Percentiles rank a stretch among this genome's conserved stretches.
phyloP scores from a whole-genome alignment of 2,797 vertebrate species.

The Argya squamiceps region DNA sequence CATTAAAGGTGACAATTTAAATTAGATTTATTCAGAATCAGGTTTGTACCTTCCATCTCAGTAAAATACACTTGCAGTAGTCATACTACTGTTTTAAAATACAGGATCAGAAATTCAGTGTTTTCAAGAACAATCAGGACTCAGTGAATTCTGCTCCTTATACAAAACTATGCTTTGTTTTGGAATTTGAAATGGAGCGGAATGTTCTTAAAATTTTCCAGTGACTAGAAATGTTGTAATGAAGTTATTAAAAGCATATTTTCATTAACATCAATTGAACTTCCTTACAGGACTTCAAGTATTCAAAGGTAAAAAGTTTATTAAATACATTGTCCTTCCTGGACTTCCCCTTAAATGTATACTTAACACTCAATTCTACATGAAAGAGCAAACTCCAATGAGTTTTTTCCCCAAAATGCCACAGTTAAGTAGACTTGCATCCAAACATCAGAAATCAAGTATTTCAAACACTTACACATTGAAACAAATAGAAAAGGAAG shows the following conservation, averaged over 20 bases:
- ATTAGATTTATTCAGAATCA: neutral
- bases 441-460: neutral
- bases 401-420: neutral
- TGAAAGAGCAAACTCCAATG: neutral
- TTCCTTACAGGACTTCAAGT: neutral
- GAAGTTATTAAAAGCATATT: conserved; percentile 14
- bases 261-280: conserved; percentile 23
- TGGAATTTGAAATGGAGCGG: conserved; percentile 11
- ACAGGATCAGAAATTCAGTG: neutral
- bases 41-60: neutral
- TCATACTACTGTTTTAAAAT: neutral
- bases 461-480: neutral
- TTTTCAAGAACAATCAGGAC: neutral
- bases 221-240: neutral
- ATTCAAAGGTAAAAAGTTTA: neutral
- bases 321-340: neutral
- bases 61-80: neutral
- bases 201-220: conserved; percentile 30
- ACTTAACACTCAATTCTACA: neutral
- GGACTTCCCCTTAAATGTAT: neutral
- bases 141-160: neutral
- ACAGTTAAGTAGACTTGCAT: neutral
- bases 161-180: neutral
- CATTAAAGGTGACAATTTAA: neutral
- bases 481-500: neutral